Percentiles rank a stretch among this genome's conserved stretches.
phyloP scores from a whole-genome alignment of 2,888 invertebrate genomes.

The Sinopyrophorus schimmeli region DNA sequence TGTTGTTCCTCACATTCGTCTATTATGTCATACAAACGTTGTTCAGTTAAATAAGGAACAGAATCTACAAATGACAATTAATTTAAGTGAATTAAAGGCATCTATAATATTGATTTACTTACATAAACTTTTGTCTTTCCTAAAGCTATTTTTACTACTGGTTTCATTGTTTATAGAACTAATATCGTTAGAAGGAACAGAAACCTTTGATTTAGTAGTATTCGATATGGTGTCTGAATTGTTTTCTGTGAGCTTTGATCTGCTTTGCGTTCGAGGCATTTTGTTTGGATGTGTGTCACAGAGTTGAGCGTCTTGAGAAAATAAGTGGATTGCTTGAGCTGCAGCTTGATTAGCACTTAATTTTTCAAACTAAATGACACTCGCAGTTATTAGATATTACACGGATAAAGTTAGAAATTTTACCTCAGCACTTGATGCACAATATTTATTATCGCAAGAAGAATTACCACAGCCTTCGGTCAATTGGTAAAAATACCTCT shows the following conservation, averaged over 20 bases:
- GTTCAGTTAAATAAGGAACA: constrained; percentile 70
- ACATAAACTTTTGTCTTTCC: constrained; percentile 15
- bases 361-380: constrained; percentile 53
- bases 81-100: neutral
- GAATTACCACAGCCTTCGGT: constrained; percentile 90
- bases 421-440: constrained; percentile 89
- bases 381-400: neutral
- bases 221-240: constrained; percentile 27
- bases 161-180: constrained; percentile 41
- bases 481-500: constrained; percentile 90
- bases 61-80: constrained; percentile 40
- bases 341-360: constrained; percentile 89
- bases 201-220: constrained; percentile 19
- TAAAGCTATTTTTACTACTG: constrained; percentile 36
- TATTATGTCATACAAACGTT: constrained; percentile 73
- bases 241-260: constrained; percentile 30
- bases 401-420: neutral
- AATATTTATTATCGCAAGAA: constrained; percentile 82
- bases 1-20: constrained; percentile 71
- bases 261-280: constrained; percentile 65
- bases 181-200: constrained; percentile 45
- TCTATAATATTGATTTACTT: no score
- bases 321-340: constrained; percentile 83
- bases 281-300: constrained; percentile 78
- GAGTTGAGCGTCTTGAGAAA: constrained; percentile 80